Evolutionary conservation across 37 sponge, comb jelly and placozoan species (phyloP).

Genomic region (Agelas oroides): DNA sequence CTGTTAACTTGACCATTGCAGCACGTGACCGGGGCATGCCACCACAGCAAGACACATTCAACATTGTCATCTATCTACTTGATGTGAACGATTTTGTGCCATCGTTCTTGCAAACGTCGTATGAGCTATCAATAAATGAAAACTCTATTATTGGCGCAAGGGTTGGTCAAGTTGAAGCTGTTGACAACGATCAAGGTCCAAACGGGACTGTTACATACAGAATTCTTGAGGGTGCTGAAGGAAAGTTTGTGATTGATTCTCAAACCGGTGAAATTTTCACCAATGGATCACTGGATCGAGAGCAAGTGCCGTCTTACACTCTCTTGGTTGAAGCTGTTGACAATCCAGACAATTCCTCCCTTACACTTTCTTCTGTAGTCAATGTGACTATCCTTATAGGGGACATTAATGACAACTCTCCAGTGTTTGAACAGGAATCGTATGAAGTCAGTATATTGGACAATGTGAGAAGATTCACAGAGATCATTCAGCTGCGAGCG

Average conservation of each 20-base stretch:
- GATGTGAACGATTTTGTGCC: conserved; percentile 80
- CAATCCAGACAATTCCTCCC: conserved; percentile 23
- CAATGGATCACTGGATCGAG: conserved; percentile 43
- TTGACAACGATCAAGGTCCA: conserved; percentile 58
- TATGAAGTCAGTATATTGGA: conserved; percentile 49
- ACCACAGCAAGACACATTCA: conserved; percentile 50
- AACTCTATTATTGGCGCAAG: neutral
- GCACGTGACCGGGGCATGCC: conserved; percentile 73
- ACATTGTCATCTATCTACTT: conserved; percentile 34
- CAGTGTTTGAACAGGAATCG: conserved; percentile 18
- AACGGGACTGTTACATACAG: conserved; percentile 54
- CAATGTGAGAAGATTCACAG: neutral
- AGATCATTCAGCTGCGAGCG: conserved; percentile 36
- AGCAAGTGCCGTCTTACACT: conserved; percentile 21
- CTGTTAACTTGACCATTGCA: conserved; percentile 34
- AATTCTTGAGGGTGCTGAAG: conserved; percentile 23
- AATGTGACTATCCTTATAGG: conserved; percentile 47
- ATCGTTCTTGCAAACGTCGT: conserved; percentile 35
- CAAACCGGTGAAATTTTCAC: conserved; percentile 29
- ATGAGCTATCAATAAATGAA: conserved; percentile 45
- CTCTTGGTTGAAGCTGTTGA: conserved; percentile 61
- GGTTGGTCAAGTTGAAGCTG: conserved; percentile 47
- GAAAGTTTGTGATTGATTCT: conserved; percentile 46
- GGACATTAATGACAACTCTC: conserved; percentile 69
- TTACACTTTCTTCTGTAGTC: conserved; percentile 23